These are phyloP conservation scores for Acleris sparsana DNA, from an alignment of 2,888 invertebrate species.

Conservation along the genomic window DNA sequence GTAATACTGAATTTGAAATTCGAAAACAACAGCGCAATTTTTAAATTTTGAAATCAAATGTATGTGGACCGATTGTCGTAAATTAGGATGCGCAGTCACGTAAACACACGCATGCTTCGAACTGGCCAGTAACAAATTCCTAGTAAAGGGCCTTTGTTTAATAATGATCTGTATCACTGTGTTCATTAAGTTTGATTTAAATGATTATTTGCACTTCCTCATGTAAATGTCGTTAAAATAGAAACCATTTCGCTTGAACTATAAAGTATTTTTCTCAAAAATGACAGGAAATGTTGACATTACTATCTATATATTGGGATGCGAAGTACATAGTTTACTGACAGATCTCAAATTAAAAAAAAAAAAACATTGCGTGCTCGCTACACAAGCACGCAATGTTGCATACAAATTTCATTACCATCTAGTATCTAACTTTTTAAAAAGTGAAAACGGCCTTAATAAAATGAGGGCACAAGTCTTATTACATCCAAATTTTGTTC, in stretches of 20 bases:
- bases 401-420: no score
- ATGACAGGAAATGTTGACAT: no score
- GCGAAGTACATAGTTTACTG: no score
- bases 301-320: no score
- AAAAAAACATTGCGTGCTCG: no score
- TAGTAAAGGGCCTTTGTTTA: neutral
- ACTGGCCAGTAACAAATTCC: conserved; percentile 23
- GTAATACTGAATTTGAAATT: neutral
- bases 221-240: conserved; percentile 7
- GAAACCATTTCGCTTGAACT: neutral
- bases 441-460: no score
- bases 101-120: conserved; percentile 16
- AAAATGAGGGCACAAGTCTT: no score
- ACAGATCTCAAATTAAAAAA: no score
- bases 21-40: conserved; percentile 17
- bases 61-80: conserved; percentile 22
- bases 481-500: no score
- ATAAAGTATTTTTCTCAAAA: conserved; percentile 15
- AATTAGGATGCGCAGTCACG: conserved; percentile 34
- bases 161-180: conserved; percentile 6
- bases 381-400: no score
- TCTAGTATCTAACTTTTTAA: no score
- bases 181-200: conserved; percentile 13
- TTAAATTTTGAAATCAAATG: conserved; percentile 30
- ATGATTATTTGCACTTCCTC: neutral